Evolutionary conservation across 2,797 vertebrate species (phyloP).

Genomic region (Rousettus madagascariensis): DNA sequence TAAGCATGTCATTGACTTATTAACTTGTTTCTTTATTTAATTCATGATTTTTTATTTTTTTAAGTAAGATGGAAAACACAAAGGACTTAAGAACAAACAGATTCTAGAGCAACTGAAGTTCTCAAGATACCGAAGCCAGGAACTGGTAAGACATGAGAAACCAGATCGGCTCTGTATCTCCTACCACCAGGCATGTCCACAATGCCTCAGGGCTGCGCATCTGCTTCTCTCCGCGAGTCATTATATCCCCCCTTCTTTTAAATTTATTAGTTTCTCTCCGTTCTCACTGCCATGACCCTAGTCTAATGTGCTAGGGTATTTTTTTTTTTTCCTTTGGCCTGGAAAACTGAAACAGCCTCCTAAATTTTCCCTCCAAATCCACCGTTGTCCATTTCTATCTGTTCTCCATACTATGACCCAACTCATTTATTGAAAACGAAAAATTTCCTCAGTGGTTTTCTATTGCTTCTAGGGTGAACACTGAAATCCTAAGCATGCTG

Average conservation of each 20-base stretch:
- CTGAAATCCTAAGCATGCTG: not conserved
- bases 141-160: not conserved
- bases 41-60: not conserved
- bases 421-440: not conserved
- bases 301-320: not conserved
- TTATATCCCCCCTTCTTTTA: not conserved
- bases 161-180: not conserved
- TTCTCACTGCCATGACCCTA: not conserved
- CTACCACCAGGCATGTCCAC: too few species aligned
- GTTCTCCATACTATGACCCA: not conserved
- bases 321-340: not conserved
- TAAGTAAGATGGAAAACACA: not conserved
- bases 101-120: not conserved
- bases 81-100: not conserved
- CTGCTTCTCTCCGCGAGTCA: not conserved
- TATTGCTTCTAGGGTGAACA: not conserved
- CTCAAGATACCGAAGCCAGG: not conserved
- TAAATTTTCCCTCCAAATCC: not conserved
- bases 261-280: not conserved
- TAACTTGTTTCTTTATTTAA: not conserved
- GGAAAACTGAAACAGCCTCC: not conserved
- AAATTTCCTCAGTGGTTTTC: not conserved
- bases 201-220: not conserved
- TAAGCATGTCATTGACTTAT: not conserved
- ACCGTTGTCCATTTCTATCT: not conserved